phyloP scores from a whole-genome alignment of 1,140 invertebrate genomes.

The Polypedilum pembai region DNA sequence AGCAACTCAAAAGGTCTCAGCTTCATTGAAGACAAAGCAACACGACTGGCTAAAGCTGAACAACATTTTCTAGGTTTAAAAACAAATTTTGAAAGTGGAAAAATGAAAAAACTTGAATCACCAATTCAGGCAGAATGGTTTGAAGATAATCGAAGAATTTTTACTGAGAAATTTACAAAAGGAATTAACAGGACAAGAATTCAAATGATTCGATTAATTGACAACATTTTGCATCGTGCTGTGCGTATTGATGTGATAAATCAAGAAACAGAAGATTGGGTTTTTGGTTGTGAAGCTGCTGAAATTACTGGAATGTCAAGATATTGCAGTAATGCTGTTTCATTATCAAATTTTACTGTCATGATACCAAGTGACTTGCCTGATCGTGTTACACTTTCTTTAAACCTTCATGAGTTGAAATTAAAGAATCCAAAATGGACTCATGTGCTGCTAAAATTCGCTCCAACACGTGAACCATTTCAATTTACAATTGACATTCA shows the following conservation, averaged over 20 bases:
- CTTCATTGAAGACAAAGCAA: constrained; percentile 38
- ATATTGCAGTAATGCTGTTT: constrained; percentile 57
- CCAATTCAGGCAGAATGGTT: constrained; percentile 30
- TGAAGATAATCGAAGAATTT: constrained; percentile 31
- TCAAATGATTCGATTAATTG: constrained; percentile 54
- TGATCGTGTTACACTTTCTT: constrained; percentile 50
- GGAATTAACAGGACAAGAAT: constrained; percentile 42
- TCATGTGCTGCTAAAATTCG: constrained; percentile 62
- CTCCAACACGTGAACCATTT: constrained; percentile 50
- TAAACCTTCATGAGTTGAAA: constrained; percentile 55
- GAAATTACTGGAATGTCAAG: constrained; percentile 45
- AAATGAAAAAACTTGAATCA: constrained; percentile 2
- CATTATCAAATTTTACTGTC: constrained; percentile 56
- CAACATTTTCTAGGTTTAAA: constrained; percentile 45
- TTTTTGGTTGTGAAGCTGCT: constrained; percentile 60
- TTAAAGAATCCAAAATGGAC: constrained; percentile 51
- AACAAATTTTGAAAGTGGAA: constrained; percentile 29
- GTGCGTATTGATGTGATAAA: constrained; percentile 53
- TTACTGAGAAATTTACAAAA: constrained; percentile 26
- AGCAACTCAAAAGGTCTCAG: constrained; percentile 31
- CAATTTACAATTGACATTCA: constrained; percentile 58
- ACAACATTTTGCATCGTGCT: constrained; percentile 47
- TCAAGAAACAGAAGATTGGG: constrained; percentile 58
- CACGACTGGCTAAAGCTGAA: constrained; percentile 38
- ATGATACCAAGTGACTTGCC: constrained; percentile 45